Base-by-base conservation (phyloP, 2,888 invertebrate species). In the Torymus tubicola region DNA sequence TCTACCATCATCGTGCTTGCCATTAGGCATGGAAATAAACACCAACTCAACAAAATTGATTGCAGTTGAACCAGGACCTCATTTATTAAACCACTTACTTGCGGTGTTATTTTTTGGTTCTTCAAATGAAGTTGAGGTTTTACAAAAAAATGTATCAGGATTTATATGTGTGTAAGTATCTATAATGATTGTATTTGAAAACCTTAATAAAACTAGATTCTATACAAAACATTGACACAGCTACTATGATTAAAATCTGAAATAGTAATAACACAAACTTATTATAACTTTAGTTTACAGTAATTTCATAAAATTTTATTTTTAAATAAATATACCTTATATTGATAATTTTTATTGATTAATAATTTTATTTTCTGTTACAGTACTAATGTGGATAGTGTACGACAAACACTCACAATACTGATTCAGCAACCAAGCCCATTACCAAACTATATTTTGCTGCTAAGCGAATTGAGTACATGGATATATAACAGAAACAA, bases 1-100 rank as follows among this genome's bases (percentile, higher is more conserved):
- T 0, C 92, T 99, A 78, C 99, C 99, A 0, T 97, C 97, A 87
- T 98, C 98, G 1, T 98, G 98, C 90, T 95, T 99, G 94, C 99
- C 99, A 0, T 93, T 98, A 79, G 99, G 99, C 70, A 98, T 98
- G 97, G 97, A 96, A 87, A 91, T 94, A 0, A 96, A 96, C 88
- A 98, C 99, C 91, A 97, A 97, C 89, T 93, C 96, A 82, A 98
- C 97, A 0, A 97, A 97, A 92, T 92, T 98, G 73, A 97, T 98
- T 52, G 92, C 94, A 0, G 94, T 98, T 57, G 93, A 94, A 81
- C 96, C 97, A 1, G 93, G 96, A 87, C 92, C 94, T 0, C 94
- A 94, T 82, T 92, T 99, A 67, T 92, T 96, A 65, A 97, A 99
- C 92, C 97, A 98, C 87, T 92, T 99, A 83, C 92, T 99, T 14